These are phyloP conservation scores for Chaetogeoica ovagalla DNA, from an alignment of 2,888 invertebrate species.

Conservation along the genomic window DNA sequence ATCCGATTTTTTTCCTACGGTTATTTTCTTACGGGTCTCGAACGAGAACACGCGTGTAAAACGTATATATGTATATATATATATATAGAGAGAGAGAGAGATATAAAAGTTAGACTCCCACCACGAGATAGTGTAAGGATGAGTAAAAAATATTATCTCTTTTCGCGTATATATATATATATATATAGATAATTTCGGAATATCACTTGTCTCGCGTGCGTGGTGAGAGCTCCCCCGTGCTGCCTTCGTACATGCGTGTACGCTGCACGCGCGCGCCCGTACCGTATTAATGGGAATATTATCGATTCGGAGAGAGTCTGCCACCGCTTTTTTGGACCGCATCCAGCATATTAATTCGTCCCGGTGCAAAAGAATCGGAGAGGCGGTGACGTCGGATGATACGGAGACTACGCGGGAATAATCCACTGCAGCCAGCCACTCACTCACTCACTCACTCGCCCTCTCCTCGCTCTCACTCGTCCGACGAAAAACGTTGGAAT, in stretches of 20 bases:
- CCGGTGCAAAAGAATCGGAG: constrained; percentile 14
- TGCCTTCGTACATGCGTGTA: too few relatives aligned
- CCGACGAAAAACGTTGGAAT: not conserved
- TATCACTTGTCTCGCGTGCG: not conserved
- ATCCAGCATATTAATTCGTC: constrained; percentile 51
- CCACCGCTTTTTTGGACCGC: constrained; percentile 41
- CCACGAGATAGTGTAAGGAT: too few relatives aligned
- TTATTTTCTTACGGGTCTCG: constrained; percentile 6
- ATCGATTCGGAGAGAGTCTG: constrained; percentile 40
- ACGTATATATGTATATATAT: too few relatives aligned
- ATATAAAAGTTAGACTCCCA: not conserved
- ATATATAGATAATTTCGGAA: constrained; percentile 27
- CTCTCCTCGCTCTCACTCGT: too few relatives aligned
- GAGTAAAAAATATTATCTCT: not conserved
- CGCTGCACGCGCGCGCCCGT: not conserved
- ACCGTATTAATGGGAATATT: constrained; percentile 46
- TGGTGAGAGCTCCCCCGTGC: too few relatives aligned
- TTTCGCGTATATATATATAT: constrained; percentile 5
- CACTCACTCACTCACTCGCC: too few relatives aligned
- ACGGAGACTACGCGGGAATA: not conserved
- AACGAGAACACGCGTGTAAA: not conserved
- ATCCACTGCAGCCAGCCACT: too few relatives aligned
- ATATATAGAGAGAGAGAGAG: too few relatives aligned
- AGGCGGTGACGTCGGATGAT: not conserved
- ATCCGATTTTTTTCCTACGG: constrained; percentile 44